phyloP scores from a whole-genome alignment of 2,797 vertebrate species.

The Epinephelus malabaricus region DNA sequence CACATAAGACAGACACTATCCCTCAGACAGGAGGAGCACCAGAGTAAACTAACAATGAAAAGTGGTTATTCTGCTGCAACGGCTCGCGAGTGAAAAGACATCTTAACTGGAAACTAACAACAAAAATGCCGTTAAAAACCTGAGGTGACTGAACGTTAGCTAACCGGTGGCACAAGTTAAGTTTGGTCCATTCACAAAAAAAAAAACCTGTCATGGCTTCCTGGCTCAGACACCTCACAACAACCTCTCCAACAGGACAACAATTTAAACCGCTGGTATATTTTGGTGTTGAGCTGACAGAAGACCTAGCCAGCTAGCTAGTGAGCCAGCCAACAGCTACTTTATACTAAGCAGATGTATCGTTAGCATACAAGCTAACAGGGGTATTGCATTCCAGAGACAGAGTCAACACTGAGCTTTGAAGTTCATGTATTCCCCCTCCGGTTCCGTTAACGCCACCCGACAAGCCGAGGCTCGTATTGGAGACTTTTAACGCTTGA shows the following conservation, averaged over 20 bases:
- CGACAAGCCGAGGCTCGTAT: not conserved
- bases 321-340: conserved; percentile 35
- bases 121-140: not conserved
- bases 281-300: conserved; percentile 2
- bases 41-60: not conserved
- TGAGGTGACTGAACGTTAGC: not conserved
- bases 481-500: not conserved
- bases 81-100: not conserved
- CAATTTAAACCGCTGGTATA: not conserved
- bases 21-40: not conserved
- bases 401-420: conserved; percentile 64
- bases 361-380: conserved; percentile 81
- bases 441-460: conserved; percentile 13
- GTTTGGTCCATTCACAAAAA: conserved; percentile 56
- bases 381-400: conserved; percentile 53
- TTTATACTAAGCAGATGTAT: conserved; percentile 65
- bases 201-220: conserved; percentile 22
- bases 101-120: not conserved
- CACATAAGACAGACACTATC: not conserved
- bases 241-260: conserved; percentile 29
- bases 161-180: conserved; percentile 48
- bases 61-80: not conserved
- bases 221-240: conserved; percentile 12
- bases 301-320: conserved; percentile 55
- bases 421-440: conserved; percentile 66